phyloP scores from a whole-genome alignment of 2,797 vertebrate genomes.

The Phrynocephalus guinanensis region DNA sequence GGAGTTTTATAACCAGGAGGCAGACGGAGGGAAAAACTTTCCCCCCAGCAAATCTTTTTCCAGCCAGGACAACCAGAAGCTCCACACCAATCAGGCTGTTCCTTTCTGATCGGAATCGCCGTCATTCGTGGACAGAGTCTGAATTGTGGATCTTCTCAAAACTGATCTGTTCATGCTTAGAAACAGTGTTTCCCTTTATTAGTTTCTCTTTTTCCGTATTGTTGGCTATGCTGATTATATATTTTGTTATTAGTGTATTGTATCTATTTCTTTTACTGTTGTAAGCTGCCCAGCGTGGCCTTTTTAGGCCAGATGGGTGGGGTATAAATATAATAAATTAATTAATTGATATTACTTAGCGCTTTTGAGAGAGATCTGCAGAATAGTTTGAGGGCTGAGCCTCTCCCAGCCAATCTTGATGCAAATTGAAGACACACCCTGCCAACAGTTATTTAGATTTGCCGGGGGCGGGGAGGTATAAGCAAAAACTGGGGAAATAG shows the following conservation, averaged over 20 bases:
- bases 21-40: background rate
- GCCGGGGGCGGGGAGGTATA: background rate
- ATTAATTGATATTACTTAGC: background rate
- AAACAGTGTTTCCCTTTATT: background rate
- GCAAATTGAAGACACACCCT: background rate
- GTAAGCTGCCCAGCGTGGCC: too few species aligned
- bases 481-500: background rate
- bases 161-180: background rate
- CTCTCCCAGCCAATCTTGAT: background rate
- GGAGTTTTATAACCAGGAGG: background rate
- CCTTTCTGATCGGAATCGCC: background rate
- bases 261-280: too few species aligned
- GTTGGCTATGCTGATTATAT: too few species aligned
- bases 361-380: background rate
- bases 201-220: too few species aligned
- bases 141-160: background rate
- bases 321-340: too few species aligned
- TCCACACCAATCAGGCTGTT: background rate
- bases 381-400: background rate
- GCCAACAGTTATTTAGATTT: background rate
- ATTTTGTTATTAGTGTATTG: too few species aligned
- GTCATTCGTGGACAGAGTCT: too few species aligned
- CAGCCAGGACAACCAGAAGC: background rate
- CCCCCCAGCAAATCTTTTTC: background rate
- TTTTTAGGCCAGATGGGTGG: too few species aligned